A percentile compares a stretch with the other conserved stretches of the same genome.
These are phyloP conservation scores for Anarsia innoxiella DNA, from an alignment of 2,888 invertebrate species.

Conservation along the genomic window DNA sequence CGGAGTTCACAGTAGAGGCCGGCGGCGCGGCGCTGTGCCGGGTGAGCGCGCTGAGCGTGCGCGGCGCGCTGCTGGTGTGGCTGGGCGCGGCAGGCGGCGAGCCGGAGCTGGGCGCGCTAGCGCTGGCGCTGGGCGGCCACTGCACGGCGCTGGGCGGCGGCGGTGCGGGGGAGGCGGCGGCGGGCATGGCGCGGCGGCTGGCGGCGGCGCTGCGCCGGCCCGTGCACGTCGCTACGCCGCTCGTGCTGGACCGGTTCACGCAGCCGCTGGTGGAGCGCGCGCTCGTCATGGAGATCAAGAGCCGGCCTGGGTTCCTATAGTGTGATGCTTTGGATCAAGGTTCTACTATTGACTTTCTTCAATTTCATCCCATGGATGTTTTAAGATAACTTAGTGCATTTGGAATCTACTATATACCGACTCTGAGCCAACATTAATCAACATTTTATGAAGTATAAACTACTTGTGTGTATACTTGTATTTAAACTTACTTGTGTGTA, in stretches of 20 bases:
- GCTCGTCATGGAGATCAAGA: slow-evolving; percentile 39
- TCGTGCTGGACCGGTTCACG: slow-evolving; percentile 37
- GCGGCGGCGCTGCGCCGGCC: slow-evolving; percentile 31
- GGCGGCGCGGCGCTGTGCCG: slow-evolving; percentile 8
- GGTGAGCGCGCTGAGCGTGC: slow-evolving; percentile 18
- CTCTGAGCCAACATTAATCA: background rate
- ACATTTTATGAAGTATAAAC: too few species aligned
- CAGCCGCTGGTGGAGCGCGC: slow-evolving; percentile 38
- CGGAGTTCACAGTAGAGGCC: slow-evolving; percentile 39
- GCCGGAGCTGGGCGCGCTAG: slow-evolving; percentile 11
- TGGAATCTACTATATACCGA: background rate
- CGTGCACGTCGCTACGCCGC: slow-evolving; percentile 36
- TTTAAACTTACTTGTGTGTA: too few species aligned
- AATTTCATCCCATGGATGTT: background rate
- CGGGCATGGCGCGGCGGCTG: slow-evolving; percentile 37
- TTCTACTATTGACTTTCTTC: background rate
- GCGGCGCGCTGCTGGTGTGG: slow-evolving; percentile 21
- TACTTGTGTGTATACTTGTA: too few species aligned
- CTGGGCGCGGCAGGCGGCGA: slow-evolving; percentile 13
- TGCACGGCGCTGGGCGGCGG: slow-evolving; percentile 11
- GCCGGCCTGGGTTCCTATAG: slow-evolving; percentile 28
- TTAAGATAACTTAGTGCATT: background rate
- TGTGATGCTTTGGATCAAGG: background rate
- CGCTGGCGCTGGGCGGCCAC: slow-evolving; percentile 23
- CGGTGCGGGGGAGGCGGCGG: slow-evolving; percentile 21